These are phyloP conservation scores for Sinodicranocentrus sp. DNA, from an alignment of 2,888 invertebrate species.

Conservation along the genomic window DNA sequence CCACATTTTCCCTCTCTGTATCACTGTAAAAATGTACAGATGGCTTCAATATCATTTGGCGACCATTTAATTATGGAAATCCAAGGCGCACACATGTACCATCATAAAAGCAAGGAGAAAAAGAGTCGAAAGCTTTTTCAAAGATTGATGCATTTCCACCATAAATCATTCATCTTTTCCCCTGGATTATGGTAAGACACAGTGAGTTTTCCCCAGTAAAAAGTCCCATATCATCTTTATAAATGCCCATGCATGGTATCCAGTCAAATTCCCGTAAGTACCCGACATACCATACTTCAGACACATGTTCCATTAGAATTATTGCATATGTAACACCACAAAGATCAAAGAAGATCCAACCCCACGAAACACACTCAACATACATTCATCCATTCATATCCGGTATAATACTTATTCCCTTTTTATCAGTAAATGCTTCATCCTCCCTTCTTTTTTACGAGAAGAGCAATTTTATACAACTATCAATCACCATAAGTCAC, in stretches of 20 bases:
- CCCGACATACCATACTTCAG: too few species aligned
- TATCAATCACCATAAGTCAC: slow-evolving; percentile 58
- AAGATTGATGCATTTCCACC: background rate
- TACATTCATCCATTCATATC: background rate
- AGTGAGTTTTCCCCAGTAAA: too few species aligned
- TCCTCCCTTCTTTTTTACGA: background rate
- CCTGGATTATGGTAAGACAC: too few species aligned
- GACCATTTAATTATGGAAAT: slow-evolving; percentile 12
- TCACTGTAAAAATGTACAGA: background rate
- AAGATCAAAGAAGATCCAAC: slow-evolving; percentile 29
- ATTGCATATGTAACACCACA: slow-evolving; percentile 29
- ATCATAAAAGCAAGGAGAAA: background rate
- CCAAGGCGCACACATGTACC: background rate
- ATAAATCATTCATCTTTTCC: slow-evolving; percentile 7
- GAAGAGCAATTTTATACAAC: background rate
- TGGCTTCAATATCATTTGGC: background rate
- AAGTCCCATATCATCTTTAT: background rate
- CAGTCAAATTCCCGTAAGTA: too few species aligned
- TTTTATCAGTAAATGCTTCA: background rate
- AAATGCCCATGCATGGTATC: background rate
- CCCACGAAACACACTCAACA: too few species aligned
- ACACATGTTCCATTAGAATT: slow-evolving; percentile 29
- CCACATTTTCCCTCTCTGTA: background rate
- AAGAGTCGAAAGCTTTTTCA: background rate
- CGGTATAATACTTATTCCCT: background rate